Evolutionary conservation across 2,888 invertebrate genomes (phyloP), one percentile per base, ranked within the genome.

Genomic region (Hirtodrosophila confusa): DNA sequence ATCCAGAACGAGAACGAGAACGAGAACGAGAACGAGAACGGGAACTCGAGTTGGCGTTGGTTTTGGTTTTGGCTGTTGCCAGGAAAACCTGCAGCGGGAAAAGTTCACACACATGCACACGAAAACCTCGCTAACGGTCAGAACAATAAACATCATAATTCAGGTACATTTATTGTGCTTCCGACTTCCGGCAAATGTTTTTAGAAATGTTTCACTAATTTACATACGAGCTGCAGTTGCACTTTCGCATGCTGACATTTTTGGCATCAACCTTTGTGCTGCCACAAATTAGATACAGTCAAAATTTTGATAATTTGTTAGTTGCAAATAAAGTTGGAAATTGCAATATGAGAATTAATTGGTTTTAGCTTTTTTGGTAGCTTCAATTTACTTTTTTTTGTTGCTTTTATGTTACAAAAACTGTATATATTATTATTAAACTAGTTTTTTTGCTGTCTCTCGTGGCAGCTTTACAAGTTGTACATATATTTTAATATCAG

Each of bases 151-250:
- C 75, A 82, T 82, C 80, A 83, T 85, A 83, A 79, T 77, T 83
- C 77, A 83, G 82, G 70, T 77, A 66, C 75, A 82, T 85, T 82
- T 82, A 75, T 75, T 83, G 69, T 73, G 80, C 68, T 75, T 56
- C 66, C 73, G 62, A 83, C 83, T 78, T 83, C 83, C 83, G 83
- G 64, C 78, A 69, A 71, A 75, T 68, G 54, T 73, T 70, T 62
- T 65, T 45, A 44, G 64, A 64, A 61, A 73, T 77, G 70, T 72
- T 35, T 58, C 56, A 69, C 70, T 61, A 65, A 73, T 69, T 73
- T 78, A 39, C 75, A 75, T 75, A 72, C 23, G 45, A 48, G 57
- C 51, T 77, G 8, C 7, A 50, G 24, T 50, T 63, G 39, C 40
- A 40, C 11, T 45, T 23, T 37, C 36, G 7, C 17, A 57, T 64